Base-by-base conservation (phyloP, 2,797 vertebrate species). In the Kryptolebias ocellatus region DNA sequence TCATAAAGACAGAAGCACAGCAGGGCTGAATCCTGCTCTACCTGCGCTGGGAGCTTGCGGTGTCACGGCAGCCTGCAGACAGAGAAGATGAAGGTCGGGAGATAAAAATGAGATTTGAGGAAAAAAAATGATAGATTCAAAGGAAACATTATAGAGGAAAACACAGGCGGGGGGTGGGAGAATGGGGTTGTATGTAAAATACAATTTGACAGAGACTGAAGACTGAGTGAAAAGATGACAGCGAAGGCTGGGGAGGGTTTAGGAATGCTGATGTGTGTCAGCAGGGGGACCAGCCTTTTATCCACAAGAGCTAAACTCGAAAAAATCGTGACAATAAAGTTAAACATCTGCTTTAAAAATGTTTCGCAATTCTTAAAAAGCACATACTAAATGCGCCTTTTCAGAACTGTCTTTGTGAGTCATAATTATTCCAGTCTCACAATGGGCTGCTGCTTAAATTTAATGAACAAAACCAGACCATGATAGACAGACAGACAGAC, bases 1-100 rank as follows among this genome's bases (percentile, higher is more conserved):
- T 83, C 84, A 83, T 77, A 82, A 84, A 88, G 92, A 92, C 92
- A 87, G 72, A 78, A 79, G 79, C 81, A 74, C 81, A 74, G 81
- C 46, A 37, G 81, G 80, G 83, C 77, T 86, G 83, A 81, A 89
- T 63, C 85, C 81, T 76, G 80, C 83, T 87, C 65, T 90, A 93
- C 90, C 92, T 92, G 89, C 47, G 54, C 82, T 55, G 76, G 78
- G 74, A 84, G 76, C 83, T 79, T 53, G 44, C 55, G 45, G 80
- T 76, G 80, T 87, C 81, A 60, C 27, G 39, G 67, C 70, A 83
- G 81, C 82, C 67, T 0, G 46, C 63, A 87, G 87, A 81, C 70
- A 83, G 79, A 81, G 66, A 71, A 76, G 84, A 91, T 90, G 80
- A 89, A 85, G 79, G 72, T 31, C 3, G 68, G 31, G 69, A 75